These are phyloP conservation scores for Sebastes miniatus DNA, from an alignment of 2,797 vertebrate species.

Conservation along the genomic window DNA sequence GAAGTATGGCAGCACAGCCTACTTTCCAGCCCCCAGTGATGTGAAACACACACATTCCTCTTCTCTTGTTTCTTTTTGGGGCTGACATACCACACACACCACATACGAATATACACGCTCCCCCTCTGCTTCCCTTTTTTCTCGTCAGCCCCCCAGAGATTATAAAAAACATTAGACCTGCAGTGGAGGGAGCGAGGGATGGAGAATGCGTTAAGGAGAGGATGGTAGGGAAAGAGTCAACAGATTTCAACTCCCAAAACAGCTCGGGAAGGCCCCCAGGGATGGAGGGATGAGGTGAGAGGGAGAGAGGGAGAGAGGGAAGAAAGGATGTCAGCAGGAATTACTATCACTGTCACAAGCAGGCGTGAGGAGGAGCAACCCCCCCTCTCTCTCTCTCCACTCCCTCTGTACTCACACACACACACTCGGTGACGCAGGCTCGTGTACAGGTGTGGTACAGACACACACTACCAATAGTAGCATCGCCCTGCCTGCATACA, in stretches of 20 bases:
- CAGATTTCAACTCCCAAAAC: conserved; percentile 81
- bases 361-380: conserved; percentile 62
- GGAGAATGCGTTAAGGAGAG: conserved; percentile 71
- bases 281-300: conserved; percentile 69
- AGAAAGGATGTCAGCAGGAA: conserved; percentile 80
- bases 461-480: conserved; percentile 6
- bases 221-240: conserved; percentile 77
- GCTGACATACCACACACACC: conserved; percentile 18
- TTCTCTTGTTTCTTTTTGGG: conserved; percentile 20
- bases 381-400: neutral
- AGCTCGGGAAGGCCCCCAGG: conserved; percentile 69
- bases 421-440: conserved; percentile 13
- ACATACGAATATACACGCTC: conserved; percentile 42
- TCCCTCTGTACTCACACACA: conserved; percentile 1
- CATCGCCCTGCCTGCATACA: conserved; percentile 10
- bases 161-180: conserved; percentile 75
- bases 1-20: conserved; percentile 49
- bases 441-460: conserved; percentile 49
- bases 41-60: conserved; percentile 44
- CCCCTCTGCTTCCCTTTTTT: conserved; percentile 16
- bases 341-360: conserved; percentile 82
- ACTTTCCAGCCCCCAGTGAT: conserved; percentile 50
- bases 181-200: conserved; percentile 62
- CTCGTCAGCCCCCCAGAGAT: conserved; percentile 60
- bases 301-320: conserved; percentile 50